Percentiles rank a stretch among this genome's conserved stretches.
Conservation (phyloP, 2,113 vertebrate species). For the Coryphaenoides rupestris region DNA sequence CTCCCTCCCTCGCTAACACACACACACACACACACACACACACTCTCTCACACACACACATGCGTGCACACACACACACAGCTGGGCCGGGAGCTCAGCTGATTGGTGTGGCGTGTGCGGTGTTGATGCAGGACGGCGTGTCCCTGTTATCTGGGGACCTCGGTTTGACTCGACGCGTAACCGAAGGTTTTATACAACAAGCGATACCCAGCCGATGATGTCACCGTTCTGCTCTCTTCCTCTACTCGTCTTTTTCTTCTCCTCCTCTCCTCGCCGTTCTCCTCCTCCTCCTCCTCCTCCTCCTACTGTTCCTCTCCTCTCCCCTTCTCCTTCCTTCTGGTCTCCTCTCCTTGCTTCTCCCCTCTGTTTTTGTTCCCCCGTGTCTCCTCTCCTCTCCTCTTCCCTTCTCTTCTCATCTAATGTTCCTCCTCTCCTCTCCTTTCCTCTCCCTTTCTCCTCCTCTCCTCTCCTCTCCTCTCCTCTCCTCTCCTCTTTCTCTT, state of each 20-base stretch:
- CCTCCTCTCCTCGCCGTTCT: neutral
- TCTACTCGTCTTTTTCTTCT: neutral
- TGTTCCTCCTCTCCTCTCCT: neutral
- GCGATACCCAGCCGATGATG: no score
- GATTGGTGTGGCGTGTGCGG: no score
- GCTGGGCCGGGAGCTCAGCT: no score
- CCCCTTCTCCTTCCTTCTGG: neutral
- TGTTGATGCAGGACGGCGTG: no score
- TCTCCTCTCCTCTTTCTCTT: neutral
- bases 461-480: neutral
- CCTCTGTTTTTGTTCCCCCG: neutral
- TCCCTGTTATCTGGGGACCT: no score
- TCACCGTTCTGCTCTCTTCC: neutral
- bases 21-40: neutral
- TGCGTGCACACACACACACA: neutral
- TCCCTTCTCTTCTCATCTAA: neutral
- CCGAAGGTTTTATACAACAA: no score
- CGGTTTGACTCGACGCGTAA: no score
- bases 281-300: neutral
- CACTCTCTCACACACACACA: neutral
- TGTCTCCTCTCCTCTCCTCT: neutral
- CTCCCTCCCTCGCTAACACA: neutral
- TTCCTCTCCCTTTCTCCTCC: neutral
- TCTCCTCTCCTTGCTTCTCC: neutral
- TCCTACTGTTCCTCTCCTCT: neutral